Percentiles rank a stretch among this genome's conserved stretches.
phyloP scores from a whole-genome alignment of 1,140 invertebrate genomes.

The Manduca sexta region DNA sequence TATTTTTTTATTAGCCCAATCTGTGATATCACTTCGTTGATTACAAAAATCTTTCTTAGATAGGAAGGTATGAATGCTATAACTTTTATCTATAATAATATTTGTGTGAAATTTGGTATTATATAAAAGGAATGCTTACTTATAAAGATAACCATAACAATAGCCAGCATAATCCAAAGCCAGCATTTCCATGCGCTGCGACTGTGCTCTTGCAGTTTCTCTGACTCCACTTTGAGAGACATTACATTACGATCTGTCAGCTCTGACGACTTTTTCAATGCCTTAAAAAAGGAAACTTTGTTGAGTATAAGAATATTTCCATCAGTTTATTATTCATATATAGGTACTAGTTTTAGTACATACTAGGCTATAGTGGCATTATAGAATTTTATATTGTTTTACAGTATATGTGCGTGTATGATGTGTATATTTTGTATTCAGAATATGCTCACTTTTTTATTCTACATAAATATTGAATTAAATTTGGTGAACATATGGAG shows the following conservation, averaged over 20 bases:
- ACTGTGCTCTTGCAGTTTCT: conserved; percentile 88
- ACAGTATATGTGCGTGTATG: too few relatives aligned
- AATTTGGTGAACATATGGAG: background rate
- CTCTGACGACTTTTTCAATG: conserved; percentile 82
- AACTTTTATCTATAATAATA: too few relatives aligned
- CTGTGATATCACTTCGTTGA: too few relatives aligned
- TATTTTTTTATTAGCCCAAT: too few relatives aligned
- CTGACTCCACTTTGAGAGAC: conserved; percentile 86
- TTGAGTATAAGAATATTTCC: too few relatives aligned
- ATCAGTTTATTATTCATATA: too few relatives aligned
- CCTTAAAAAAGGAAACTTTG: conserved; percentile 49
- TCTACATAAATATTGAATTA: conserved; percentile 24
- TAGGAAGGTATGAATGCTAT: too few relatives aligned
- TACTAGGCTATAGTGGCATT: too few relatives aligned
- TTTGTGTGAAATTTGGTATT: background rate
- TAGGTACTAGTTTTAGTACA: too few relatives aligned
- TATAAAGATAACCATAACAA: conserved; percentile 90
- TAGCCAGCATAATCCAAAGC: conserved; percentile 91
- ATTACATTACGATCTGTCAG: conserved; percentile 85
- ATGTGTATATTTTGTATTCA: too few relatives aligned
- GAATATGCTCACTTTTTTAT: background rate
- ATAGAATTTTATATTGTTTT: too few relatives aligned
- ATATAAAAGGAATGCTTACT: conserved; percentile 75
- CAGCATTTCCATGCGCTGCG: conserved; percentile 93
- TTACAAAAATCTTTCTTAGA: too few relatives aligned